phyloP scores from a whole-genome alignment of 2,888 invertebrate genomes.

The Fragum whitleyi region DNA sequence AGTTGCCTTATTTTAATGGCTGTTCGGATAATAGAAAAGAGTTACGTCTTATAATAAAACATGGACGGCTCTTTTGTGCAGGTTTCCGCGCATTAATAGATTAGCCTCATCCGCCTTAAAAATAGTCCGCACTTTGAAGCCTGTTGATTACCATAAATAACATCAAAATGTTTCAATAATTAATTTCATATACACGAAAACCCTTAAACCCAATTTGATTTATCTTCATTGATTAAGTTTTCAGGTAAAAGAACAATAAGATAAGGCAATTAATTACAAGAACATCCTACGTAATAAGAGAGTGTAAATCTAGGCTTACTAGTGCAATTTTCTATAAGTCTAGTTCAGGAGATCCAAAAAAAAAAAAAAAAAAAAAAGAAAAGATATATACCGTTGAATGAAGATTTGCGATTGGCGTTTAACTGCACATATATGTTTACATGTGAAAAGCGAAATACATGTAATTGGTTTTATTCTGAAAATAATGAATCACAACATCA shows the following conservation, averaged over 20 bases:
- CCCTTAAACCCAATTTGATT: conserved; percentile 6
- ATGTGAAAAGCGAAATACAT: too few species aligned
- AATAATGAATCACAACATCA: too few species aligned
- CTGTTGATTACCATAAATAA: conserved; percentile 23
- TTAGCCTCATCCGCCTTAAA: conserved; percentile 34
- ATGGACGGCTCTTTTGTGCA: conserved; percentile 25
- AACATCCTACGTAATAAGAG: neutral
- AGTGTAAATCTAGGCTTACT: neutral
- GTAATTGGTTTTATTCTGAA: too few species aligned
- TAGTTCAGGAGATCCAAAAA: too few species aligned
- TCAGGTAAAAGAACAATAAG: neutral
- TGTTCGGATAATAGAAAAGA: conserved; percentile 17
- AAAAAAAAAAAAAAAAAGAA: too few species aligned
- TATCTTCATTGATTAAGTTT: conserved; percentile 13
- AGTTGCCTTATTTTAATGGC: conserved; percentile 33
- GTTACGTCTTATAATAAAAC: conserved; percentile 19
- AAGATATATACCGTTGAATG: too few species aligned
- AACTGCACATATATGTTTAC: too few species aligned
- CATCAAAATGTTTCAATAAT: conserved; percentile 27
- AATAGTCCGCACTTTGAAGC: conserved; percentile 27
- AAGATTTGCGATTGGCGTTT: too few species aligned
- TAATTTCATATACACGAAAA: conserved; percentile 7
- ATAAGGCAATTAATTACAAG: neutral
- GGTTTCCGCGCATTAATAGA: conserved; percentile 28
- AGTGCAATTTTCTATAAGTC: too few species aligned